Conservation (phyloP, 2,888 invertebrate species). For the Dilophus febrilis region DNA sequence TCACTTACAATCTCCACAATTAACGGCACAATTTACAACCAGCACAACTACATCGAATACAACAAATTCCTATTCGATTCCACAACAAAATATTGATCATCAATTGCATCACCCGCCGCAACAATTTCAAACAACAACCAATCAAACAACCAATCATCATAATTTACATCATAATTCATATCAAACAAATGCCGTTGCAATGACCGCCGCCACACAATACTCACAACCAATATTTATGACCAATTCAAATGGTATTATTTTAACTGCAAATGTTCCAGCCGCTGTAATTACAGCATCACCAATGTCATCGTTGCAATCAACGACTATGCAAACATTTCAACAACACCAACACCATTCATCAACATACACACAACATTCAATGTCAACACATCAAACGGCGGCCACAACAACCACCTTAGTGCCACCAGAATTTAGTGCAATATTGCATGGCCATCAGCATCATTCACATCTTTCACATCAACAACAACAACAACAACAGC, state of each 20-base stretch:
- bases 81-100: slow-evolving; percentile 2
- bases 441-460: slow-evolving; percentile 8
- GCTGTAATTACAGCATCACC: slow-evolving; percentile 21
- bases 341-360: slow-evolving; percentile 22
- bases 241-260: slow-evolving; percentile 24
- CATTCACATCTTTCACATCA: not conserved
- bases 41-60: slow-evolving; percentile 1
- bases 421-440: slow-evolving; percentile 10
- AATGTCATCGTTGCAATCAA: slow-evolving; percentile 7
- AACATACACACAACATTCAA: slow-evolving; percentile 5
- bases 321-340: too few relatives aligned
- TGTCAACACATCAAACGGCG: slow-evolving; percentile 10
- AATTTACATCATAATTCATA: slow-evolving; percentile 16
- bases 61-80: slow-evolving; percentile 4
- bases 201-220: slow-evolving; percentile 4
- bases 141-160: too few relatives aligned
- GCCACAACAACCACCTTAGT: slow-evolving; percentile 3
- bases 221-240: slow-evolving; percentile 28
- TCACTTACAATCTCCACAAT: too few relatives aligned
- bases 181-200: not conserved
- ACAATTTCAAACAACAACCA: slow-evolving; percentile 15
- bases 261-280: slow-evolving; percentile 27
- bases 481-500: slow-evolving; percentile 3
- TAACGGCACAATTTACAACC: slow-evolving; percentile 10
- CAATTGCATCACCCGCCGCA: not conserved